phyloP scores from a whole-genome alignment of 1,140 invertebrate species.

The Tetramorium parvispinum region DNA sequence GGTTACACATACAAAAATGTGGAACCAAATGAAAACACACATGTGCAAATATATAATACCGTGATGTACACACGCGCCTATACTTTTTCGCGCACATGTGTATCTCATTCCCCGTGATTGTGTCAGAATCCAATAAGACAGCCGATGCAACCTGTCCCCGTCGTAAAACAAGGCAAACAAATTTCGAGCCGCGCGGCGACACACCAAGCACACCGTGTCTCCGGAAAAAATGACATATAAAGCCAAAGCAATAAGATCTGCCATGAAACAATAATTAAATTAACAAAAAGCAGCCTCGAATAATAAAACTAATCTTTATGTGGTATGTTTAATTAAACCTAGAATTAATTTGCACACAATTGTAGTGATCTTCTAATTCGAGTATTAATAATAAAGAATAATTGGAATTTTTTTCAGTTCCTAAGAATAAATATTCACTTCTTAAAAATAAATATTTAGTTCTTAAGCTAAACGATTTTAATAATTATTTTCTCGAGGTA shows the following conservation, averaged over 20 bases:
- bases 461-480: neutral
- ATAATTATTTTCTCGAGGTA: neutral
- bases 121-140: slow-evolving; percentile 83
- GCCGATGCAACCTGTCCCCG: slow-evolving; percentile 80
- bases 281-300: neutral
- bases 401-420: neutral
- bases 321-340: neutral
- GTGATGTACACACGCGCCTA: slow-evolving; percentile 9
- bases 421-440: neutral
- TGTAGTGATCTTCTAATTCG: neutral
- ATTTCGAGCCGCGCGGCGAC: slow-evolving; percentile 75
- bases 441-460: neutral
- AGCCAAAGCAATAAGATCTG: slow-evolving; percentile 62
- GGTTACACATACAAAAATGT: neutral
- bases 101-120: slow-evolving; percentile 66
- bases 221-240: slow-evolving; percentile 54
- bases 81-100: slow-evolving; percentile 52
- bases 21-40: neutral
- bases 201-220: slow-evolving; percentile 24
- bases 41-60: neutral
- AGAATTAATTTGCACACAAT: neutral
- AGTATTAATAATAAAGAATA: neutral
- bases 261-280: slow-evolving; percentile 57
- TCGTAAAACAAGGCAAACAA: slow-evolving; percentile 85
- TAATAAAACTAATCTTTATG: neutral